These are phyloP conservation scores for Sitophilus oryzae DNA, from an alignment of 1,140 invertebrate species.

Conservation along the genomic window DNA sequence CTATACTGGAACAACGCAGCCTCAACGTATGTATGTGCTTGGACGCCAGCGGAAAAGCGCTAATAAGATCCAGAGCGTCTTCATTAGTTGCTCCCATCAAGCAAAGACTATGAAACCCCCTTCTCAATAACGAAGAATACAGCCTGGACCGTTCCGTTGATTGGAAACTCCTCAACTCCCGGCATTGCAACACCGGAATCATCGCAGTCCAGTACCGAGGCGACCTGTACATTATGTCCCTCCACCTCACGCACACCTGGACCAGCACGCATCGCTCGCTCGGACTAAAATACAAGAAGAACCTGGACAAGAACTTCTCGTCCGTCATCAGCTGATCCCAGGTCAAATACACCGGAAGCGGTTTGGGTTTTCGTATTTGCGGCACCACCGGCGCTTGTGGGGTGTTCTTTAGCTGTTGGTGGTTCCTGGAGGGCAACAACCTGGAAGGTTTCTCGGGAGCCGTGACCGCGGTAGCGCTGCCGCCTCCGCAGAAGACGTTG, in stretches of 20 bases:
- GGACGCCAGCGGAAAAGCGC: conserved; percentile 74
- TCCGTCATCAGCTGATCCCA: conserved; percentile 76
- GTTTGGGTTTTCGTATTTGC: conserved; percentile 19
- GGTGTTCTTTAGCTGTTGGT: conserved; percentile 9
- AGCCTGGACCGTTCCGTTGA: conserved; percentile 63
- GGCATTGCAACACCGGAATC: conserved; percentile 74
- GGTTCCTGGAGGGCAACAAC: conserved; percentile 38
- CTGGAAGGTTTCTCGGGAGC: conserved; percentile 52
- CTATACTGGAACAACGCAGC: conserved; percentile 79
- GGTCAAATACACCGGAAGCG: conserved; percentile 48
- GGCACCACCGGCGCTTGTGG: conserved; percentile 10
- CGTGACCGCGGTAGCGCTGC: conserved; percentile 40
- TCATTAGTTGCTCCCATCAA: conserved; percentile 81
- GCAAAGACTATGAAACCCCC: conserved; percentile 79
- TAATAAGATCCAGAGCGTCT: conserved; percentile 80
- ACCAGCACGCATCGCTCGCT: conserved; percentile 71
- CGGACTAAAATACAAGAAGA: conserved; percentile 80
- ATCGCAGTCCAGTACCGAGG: conserved; percentile 80
- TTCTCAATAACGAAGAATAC: conserved; percentile 73
- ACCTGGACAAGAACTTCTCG: conserved; percentile 73
- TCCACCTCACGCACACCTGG: conserved; percentile 69
- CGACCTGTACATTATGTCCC: conserved; percentile 76
- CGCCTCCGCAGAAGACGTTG: conserved; percentile 69
- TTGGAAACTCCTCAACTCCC: conserved; percentile 64
- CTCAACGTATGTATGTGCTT: conserved; percentile 77